Base-by-base conservation (phyloP, 2,113 vertebrate species). In the Lipophrys pholis region DNA sequence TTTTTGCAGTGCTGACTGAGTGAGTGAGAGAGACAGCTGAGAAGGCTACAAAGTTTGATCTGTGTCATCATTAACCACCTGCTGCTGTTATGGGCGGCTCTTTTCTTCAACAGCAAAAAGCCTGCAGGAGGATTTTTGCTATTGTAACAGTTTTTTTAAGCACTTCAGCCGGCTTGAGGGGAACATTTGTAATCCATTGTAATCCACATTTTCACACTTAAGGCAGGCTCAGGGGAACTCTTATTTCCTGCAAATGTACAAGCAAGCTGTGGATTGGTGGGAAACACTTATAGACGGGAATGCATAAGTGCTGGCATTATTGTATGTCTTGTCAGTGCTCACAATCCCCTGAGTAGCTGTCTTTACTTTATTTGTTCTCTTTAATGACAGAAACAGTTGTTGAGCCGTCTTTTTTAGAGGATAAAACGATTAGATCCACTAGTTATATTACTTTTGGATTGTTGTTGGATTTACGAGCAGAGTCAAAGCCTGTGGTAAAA, bases 1-100 rank as follows among this genome's bases (percentile, higher is more conserved):
- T 66, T 56, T 79, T 53, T 58, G 59, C 45, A 39, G 40, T 59
- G 60, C 53, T 60, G 59, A 58, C 45, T 76, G 73, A 85, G 63
- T 36, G 69, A n/a, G 63, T 36, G 69, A n/a, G 9, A 5, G 53
- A 64, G 45, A 59, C 85, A 88, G 74, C 81, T 90, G 83, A 76
- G 61, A 45, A 30, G 53, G 16, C 46, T 59, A 46, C 51, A 66
- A 43, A 58, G 71, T 73, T 5, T 30, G 61, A 69, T 68, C 45
- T 14, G 17, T 74, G 60, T 68, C 68, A 72, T 72, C 12, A 75
- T 85, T 81, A 87, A 72, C 73, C 78, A 86, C 68, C 82, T 88
- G 85, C 83, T 64, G 46, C 73, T 54, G 62, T 60, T 30, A 35
- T 1, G 10, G 63, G 59, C 60, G 15, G 65, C 30, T 60, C 63